Base-by-base conservation (phyloP, 2,888 invertebrate genomes). In the Eupithecia dodoneata region DNA sequence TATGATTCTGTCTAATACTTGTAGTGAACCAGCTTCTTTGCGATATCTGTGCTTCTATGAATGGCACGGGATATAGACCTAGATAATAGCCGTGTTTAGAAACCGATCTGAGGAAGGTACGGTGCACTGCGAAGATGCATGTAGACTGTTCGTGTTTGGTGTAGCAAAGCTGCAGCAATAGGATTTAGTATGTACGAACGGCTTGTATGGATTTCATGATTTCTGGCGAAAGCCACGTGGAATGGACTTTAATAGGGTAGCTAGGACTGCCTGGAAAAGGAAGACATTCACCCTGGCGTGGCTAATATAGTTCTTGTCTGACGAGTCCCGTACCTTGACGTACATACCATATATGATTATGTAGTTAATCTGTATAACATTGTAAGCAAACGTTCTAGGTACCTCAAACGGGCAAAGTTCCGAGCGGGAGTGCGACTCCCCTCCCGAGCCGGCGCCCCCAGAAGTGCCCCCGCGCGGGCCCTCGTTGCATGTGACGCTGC, bases 401-500 rank as follows among this genome's bases (percentile, higher is more conserved):
- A 66, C 42, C 63, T 9, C 55, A 3, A 63, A 30, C 12, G 63
- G 30, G 42, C 92, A 90, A 70, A 80, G 91, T 87, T 96, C 96
- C 83, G 96, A 96, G 76, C 89, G 93, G 3, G 96, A 96, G 66
- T 96, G 96, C 82, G 97, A 97, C 80, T 97, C 97, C 3, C 98
- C 98, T 13, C 98, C 98, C 4, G 98, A 98, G 87, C 98, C 98
- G 2, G 98, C 98, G 72, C 98, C 98, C 7, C 98, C 98, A 3
- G 98, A 98, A 93, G 97, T 98, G 73, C 98, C 98, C 55, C 98
- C 98, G n/a, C 96, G 98, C 66, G 98, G 98, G 2, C 98, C 97
- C 18, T 98, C 98, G 72, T 95, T 98, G 78, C 97, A 97, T 88
- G 96, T 96, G 81, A 94, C 96, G n/a, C 84, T 95, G 67, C 88